Evolutionary conservation across 1,140 invertebrate genomes (phyloP), one percentile per base, ranked within the genome.

Genomic region (Vanessa tameamea): DNA sequence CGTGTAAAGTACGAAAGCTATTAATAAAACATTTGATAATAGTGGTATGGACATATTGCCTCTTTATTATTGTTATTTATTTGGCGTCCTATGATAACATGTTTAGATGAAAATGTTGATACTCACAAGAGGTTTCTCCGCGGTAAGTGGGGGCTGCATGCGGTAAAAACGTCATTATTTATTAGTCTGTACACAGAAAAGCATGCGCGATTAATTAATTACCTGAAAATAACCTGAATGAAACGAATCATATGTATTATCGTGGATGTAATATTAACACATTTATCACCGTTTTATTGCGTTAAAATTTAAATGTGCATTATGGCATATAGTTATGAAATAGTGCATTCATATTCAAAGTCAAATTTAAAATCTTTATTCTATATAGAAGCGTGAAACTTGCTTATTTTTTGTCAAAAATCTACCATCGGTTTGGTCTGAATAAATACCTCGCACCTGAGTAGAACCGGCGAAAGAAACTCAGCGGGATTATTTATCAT

Each of bases 111-210:
- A 61, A 61, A 13, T 31, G 23, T 37, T 37, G 70, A 86, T 92
- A 93, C 93, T 93, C 77, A 93, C 93, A 93, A 89, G 9, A 91
- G 84, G 83, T 93, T 83, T 86, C 91, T 89, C 85, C 93, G 85
- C 69, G 91, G 89, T 90, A 93, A 93, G 79, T 93, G 93, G 64
- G 93, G 88, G 88, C 93, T 93, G 92, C 90, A 93, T 93, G 90
- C 90, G 81, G 76, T 89, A 90, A 91, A 88, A 86, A 85, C 85
- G 85, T 78, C 70, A 81, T 80, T 63, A 82, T 81, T 80, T 82
- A 81, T 87, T 88, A 87, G 87, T 87, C 76, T 74, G 73, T 75
- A 73, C 47, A 70, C 73, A 80, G 76, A 77, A 78, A 64, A 71
- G 47, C 73, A 75, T 75, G 73, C 61, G 8, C 55, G 64, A 68